Evolutionary conservation across 2,888 invertebrate genomes (phyloP).

Genomic region (Eudemis profundana): DNA sequence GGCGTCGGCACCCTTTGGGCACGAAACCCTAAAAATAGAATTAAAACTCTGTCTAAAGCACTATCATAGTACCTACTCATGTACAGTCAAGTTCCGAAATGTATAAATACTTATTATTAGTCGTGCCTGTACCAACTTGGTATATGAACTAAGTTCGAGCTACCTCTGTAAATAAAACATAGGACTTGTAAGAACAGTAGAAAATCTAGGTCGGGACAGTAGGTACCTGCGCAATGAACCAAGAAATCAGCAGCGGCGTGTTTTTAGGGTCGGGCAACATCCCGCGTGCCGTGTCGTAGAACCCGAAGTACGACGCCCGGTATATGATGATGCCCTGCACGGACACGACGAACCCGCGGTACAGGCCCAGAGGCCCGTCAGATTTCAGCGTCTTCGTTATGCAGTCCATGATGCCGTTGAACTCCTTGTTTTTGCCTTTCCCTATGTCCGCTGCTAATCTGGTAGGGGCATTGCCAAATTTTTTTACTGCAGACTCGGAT

Average conservation of each 20-base stretch:
- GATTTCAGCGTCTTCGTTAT: constrained; percentile 91
- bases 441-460: constrained; percentile 92
- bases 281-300: constrained; percentile 96
- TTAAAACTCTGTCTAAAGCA: too few species aligned
- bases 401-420: constrained; percentile 93
- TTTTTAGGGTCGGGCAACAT: constrained; percentile 96
- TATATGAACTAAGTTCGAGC: too few species aligned
- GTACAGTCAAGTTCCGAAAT: too few species aligned
- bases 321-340: constrained; percentile 98
- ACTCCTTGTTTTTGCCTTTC: constrained; percentile 88
- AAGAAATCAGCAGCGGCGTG: constrained; percentile 94
- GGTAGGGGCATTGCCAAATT: constrained; percentile 1
- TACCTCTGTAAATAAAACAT: too few species aligned
- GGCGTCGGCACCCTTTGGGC: too few species aligned
- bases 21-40: too few species aligned
- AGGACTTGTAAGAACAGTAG: background rate
- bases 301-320: constrained; percentile 97
- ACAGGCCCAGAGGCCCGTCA: constrained; percentile 93
- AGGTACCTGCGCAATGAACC: constrained; percentile 93
- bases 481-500: background rate
- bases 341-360: constrained; percentile 96
- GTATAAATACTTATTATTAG: too few species aligned
- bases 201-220: background rate
- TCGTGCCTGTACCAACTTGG: too few species aligned
- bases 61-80: too few species aligned